Conservation (phyloP, 2,797 vertebrate species). For the Artibeus jamaicensis region DNA sequence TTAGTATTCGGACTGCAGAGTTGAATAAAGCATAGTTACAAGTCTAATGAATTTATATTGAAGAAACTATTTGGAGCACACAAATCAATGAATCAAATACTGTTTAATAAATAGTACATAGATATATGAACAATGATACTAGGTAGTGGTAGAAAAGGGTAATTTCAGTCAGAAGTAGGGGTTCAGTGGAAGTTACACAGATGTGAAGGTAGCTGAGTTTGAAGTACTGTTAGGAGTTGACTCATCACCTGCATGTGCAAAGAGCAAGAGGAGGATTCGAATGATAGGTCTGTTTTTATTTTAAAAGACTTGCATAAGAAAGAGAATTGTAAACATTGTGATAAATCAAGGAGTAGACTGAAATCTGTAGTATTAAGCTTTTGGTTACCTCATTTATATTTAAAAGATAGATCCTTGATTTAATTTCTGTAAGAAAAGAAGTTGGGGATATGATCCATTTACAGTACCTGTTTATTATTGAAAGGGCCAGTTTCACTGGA, state of each 20-base stretch:
- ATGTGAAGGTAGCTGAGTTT: not conserved
- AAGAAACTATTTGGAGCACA: not conserved
- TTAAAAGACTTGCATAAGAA: not conserved
- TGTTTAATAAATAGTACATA: not conserved
- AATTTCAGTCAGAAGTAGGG: not conserved
- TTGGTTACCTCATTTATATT: not conserved
- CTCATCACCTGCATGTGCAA: not conserved
- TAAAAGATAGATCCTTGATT: not conserved
- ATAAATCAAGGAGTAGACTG: not conserved
- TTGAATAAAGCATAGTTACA: not conserved
- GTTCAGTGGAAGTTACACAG: not conserved
- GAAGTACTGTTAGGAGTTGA: not conserved
- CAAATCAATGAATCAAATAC: not conserved
- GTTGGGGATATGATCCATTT: not conserved
- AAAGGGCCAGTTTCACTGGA: not conserved
- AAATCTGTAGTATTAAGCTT: not conserved
- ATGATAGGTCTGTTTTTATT: not conserved
- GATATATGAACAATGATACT: not conserved
- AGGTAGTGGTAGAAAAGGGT: not conserved
- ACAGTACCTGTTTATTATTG: not conserved
- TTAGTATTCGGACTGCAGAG: not conserved
- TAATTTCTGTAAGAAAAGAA: not conserved
- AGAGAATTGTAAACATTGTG: not conserved
- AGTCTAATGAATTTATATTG: not conserved
- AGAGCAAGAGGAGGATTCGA: not conserved